phyloP scores from a whole-genome alignment of 2,888 invertebrate species.

The Dorcus parallelipipedus region DNA sequence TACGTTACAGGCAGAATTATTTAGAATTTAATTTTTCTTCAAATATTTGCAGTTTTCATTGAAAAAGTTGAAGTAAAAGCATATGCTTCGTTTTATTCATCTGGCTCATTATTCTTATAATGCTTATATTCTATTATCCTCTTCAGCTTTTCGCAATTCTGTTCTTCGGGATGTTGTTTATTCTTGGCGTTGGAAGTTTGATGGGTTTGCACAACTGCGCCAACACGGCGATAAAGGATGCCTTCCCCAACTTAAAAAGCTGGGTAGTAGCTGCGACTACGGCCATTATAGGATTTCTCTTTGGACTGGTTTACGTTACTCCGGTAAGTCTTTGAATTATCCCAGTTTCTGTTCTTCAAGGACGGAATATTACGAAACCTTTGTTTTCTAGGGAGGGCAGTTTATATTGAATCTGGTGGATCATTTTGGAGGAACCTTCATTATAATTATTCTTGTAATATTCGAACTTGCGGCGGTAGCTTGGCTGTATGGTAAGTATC shows the following conservation, averaged over 20 bases:
- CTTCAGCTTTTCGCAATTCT: constrained; percentile 68
- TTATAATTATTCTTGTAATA: constrained; percentile 50
- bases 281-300: constrained; percentile 53
- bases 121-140: not conserved
- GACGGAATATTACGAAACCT: not conserved
- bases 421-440: constrained; percentile 50
- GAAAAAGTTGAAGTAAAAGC: no score
- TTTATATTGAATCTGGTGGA: constrained; percentile 50
- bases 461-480: constrained; percentile 48
- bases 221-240: constrained; percentile 67
- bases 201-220: constrained; percentile 68
- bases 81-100: no score
- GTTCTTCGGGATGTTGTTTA: constrained; percentile 82
- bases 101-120: no score
- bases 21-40: no score
- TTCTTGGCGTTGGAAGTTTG: constrained; percentile 73
- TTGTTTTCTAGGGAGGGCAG: constrained; percentile 47
- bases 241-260: constrained; percentile 59
- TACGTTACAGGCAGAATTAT: no score
- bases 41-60: no score
- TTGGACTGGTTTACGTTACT: constrained; percentile 72
- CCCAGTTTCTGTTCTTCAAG: not conserved
- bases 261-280: constrained; percentile 56
- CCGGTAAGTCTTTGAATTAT: constrained; percentile 55
- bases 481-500: constrained; percentile 48